Evolutionary conservation across 1,140 invertebrate genomes (phyloP), one percentile per base, ranked within the genome.

Genomic region (Aphaenogaster ashmeadi): DNA sequence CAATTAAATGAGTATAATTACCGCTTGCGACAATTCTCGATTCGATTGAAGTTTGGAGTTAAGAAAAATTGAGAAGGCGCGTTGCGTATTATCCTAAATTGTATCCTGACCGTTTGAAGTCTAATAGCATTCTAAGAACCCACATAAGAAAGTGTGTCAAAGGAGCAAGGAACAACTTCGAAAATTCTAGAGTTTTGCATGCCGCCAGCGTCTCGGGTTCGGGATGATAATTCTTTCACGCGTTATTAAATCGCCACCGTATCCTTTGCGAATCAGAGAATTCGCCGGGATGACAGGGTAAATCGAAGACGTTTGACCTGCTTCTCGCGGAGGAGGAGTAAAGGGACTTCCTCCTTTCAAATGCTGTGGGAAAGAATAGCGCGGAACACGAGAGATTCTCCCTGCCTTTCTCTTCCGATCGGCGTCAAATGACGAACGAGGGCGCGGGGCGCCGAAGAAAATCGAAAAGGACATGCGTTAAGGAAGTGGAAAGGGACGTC

Each of bases 341-440:
- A 33, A 44, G 33, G 11, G 11, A 7, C 1, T 4, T 36, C 13
- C 36, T 79, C 11, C 21, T 36, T 69, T 50, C 77, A 50, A 50
- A 89, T 77, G 84, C 72, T 66, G 64, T 47, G 44, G 7, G 41
- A 33, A 33, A 58, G 15, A 75, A 33, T 47, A 41, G 6, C 27
- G 8, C 11, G 54, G 41, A n/a, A 21, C 2, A 80, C 13, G 54
- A 64, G 36, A 13, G 44, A 88, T 50, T 33, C 21, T 79, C 54
- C 66, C 38, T 3, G 27, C 11, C 33, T 54, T 36, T 27, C 21
- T 44, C 64, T 8, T 0, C 11, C 33, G n/a, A 50, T 89, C 4
- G 21, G 27, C 58, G n/a, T 87, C 56, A 87, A 87, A 87, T 71
- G 58, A 90, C 69, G 56, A 80, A 87, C 60, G 58, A 86, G 33